phyloP scores from a whole-genome alignment of 2,797 vertebrate species.

The Petrocephalus schoutedeni region DNA sequence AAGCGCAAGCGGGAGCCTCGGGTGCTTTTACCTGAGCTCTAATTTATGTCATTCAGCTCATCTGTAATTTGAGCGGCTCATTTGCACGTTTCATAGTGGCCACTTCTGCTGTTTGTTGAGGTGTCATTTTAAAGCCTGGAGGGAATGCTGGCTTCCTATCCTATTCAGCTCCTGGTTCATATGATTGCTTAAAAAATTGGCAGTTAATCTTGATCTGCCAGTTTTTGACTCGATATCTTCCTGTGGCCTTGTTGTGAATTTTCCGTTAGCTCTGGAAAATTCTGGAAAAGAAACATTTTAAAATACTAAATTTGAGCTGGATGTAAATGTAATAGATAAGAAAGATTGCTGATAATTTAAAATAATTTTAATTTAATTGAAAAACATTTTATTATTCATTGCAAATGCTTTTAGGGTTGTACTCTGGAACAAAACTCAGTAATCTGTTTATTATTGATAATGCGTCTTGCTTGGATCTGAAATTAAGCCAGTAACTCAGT shows the following conservation, averaged over 20 bases:
- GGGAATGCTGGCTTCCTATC: neutral
- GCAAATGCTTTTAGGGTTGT: neutral
- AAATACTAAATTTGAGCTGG: neutral
- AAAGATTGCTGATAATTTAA: neutral
- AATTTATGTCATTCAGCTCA: neutral
- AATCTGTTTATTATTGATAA: neutral
- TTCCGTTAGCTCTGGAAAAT: neutral
- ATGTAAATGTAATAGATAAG: neutral
- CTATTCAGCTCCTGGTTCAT: neutral
- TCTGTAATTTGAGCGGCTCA: neutral
- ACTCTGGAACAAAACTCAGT: neutral
- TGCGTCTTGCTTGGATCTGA: neutral
- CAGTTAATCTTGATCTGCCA: neutral
- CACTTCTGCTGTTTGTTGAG: neutral
- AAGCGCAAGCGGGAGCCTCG: neutral
- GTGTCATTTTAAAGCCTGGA: neutral
- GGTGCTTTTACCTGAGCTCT: constrained; percentile 1
- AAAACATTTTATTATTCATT: neutral
- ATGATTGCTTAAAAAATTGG: neutral
- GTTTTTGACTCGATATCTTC: neutral
- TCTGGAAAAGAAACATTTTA: neutral
- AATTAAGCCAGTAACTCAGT: neutral
- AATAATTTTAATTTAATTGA: neutral
- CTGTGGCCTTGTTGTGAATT: neutral
- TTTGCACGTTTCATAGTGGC: neutral